Evolutionary conservation across 2,113 vertebrate genomes (phyloP).

Genomic region (Carassius auratus): DNA sequence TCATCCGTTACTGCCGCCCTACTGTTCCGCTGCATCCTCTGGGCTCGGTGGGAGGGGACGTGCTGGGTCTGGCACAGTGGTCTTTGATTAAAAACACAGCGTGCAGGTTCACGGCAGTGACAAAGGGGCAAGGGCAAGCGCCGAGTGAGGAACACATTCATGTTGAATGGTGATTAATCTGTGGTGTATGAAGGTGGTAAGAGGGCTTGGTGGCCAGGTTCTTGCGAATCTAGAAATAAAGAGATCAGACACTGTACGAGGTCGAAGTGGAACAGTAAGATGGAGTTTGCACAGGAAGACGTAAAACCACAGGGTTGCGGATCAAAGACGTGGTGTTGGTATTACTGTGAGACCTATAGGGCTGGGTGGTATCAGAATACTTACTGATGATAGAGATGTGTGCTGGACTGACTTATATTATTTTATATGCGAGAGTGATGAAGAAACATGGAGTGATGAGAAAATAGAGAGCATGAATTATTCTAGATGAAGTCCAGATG

Average conservation of each 20-base stretch:
- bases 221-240: constrained; percentile 26
- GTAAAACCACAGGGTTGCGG: not conserved
- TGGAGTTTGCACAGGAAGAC: not conserved
- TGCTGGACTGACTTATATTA: not conserved
- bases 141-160: constrained; percentile 14
- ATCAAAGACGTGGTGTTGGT: not conserved
- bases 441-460: not conserved
- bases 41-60: constrained; percentile 32
- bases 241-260: constrained; percentile 36
- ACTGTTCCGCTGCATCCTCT: constrained; percentile 32
- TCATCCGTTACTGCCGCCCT: constrained; percentile 36
- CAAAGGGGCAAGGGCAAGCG: constrained; percentile 55
- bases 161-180: constrained; percentile 44
- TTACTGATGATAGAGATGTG: not conserved
- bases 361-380: not conserved
- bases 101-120: constrained; percentile 45
- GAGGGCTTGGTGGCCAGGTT: constrained; percentile 12
- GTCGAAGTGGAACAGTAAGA: not conserved
- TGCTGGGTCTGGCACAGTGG: constrained; percentile 53
- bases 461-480: not conserved
- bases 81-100: constrained; percentile 64
- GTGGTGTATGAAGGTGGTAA: constrained; percentile 3
- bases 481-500: not conserved
- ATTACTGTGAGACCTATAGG: not conserved
- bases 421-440: not conserved